Base-by-base conservation (phyloP, 2,113 vertebrate genomes). In the Calyptommatus sinebrachiatus region DNA sequence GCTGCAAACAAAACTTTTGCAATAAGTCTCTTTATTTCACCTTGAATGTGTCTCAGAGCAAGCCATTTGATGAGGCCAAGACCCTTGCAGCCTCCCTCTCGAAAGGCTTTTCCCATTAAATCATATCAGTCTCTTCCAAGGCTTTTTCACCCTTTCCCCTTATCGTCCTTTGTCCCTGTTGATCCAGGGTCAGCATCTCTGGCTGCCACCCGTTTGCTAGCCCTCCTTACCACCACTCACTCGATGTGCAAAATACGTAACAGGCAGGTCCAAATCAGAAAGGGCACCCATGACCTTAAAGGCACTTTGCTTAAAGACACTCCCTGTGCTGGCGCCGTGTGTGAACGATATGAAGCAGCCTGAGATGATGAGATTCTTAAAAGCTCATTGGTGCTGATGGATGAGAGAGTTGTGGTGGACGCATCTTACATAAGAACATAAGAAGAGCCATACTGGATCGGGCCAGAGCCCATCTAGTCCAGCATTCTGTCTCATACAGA, bases 261-360 rank as follows among this genome's bases (percentile, higher is more conserved):
- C 28, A 1, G 26, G 29, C 8, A 10, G 41, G 18, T 45, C 41
- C 74, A 29, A 8, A 29, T 76, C 74, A 66, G 62, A 50, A 66
- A 76, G 29, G 41, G n/a, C 12, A 10, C 41, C 62, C 24, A 18
- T 28, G 41, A 66, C 48, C 29, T 48, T 62, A 65, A 76, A 65
- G 18, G 1, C 7, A 24, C 24, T 6, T n/a, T n/a, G n/a, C n/a
- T n/a, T n/a, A n/a, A n/a, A n/a, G 1, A 3, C 28, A 16, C 31
- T 63, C 35, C 61, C 66, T 76, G 21, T 7, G 41, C 45, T 22
- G 16, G 45, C 7, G 62, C 18, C 16, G 45, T 9, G 62, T 14
- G 48, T 48, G 62, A 45, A 66, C 26, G 62, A 76, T 48, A 76
- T 16, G 26, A 29, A 41, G 16, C 26, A 26, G 62, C n/a, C 41